Evolutionary conservation across 2,113 vertebrate species (phyloP).

Genomic region (Varanus komodoensis): DNA sequence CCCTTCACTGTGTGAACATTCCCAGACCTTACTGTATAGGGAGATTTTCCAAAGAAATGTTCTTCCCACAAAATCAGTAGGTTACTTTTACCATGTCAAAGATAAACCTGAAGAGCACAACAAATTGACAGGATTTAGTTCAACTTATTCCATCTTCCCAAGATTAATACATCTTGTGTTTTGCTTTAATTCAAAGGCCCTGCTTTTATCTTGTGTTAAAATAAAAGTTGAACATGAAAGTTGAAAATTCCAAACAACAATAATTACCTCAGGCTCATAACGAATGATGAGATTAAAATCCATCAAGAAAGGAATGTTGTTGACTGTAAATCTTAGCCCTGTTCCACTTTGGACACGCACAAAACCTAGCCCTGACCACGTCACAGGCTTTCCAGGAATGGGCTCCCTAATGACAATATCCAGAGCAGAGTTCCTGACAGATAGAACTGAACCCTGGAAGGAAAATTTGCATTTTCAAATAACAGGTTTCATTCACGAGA

Average conservation of each 20-base stretch:
- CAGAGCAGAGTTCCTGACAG: slow-evolving; percentile 59
- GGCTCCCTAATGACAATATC: slow-evolving; percentile 77
- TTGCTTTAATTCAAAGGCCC: background rate
- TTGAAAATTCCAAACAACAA: background rate
- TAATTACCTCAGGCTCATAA: slow-evolving; percentile 84
- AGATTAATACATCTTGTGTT: background rate
- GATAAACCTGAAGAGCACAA: background rate
- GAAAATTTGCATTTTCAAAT: slow-evolving; percentile 1
- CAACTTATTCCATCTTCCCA: background rate
- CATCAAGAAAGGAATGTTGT: slow-evolving; percentile 80
- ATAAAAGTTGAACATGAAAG: background rate
- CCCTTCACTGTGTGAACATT: background rate
- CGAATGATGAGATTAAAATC: slow-evolving; percentile 83
- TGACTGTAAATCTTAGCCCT: slow-evolving; percentile 84
- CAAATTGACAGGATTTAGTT: background rate
- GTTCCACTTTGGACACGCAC: slow-evolving; percentile 77
- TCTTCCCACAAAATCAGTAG: background rate
- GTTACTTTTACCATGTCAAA: background rate
- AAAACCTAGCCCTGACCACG: slow-evolving; percentile 86
- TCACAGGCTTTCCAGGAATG: slow-evolving; percentile 59
- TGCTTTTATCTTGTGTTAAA: background rate
- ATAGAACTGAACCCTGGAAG: slow-evolving; percentile 60
- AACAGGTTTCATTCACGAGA: background rate
- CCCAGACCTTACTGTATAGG: background rate
- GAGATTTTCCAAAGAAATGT: background rate